phyloP scores from a whole-genome alignment of 2,113 vertebrate genomes.

The Psilopogon haemacephalus region DNA sequence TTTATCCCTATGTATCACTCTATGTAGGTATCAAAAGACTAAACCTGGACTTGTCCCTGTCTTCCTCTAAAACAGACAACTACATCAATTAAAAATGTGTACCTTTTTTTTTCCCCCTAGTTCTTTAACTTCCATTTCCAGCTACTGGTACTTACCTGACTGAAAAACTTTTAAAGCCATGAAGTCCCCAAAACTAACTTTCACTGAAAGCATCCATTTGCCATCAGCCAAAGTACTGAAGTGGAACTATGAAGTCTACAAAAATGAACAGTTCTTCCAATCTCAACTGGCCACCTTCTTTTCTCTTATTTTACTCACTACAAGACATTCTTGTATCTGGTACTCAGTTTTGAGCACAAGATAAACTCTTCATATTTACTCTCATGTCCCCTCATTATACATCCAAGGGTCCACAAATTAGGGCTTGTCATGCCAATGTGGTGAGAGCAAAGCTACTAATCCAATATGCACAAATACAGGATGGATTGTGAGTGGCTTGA shows the following conservation, averaged over 20 bases:
- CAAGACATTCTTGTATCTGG: too few relatives aligned
- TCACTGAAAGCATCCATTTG: background rate
- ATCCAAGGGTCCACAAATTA: background rate
- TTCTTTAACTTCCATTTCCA: background rate
- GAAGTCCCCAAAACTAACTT: background rate
- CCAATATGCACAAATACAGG: too few relatives aligned
- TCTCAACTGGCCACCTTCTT: background rate
- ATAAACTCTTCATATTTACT: background rate
- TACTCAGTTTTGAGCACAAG: background rate
- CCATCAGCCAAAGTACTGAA: background rate
- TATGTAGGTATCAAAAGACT: background rate
- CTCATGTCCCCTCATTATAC: background rate
- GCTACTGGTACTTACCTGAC: background rate
- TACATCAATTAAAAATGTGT: background rate
- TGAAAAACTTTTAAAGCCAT: background rate
- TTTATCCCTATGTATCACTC: background rate
- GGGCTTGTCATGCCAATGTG: background rate
- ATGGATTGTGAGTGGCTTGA: too few relatives aligned
- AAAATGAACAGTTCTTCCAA: background rate
- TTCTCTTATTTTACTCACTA: background rate
- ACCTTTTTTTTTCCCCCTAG: background rate
- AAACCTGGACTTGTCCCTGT: background rate
- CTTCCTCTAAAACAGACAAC: background rate
- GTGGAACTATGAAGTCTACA: background rate
- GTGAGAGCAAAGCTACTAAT: background rate